Evolutionary conservation across 2,113 vertebrate genomes (phyloP).

Genomic region (Hystrix brachyura): DNA sequence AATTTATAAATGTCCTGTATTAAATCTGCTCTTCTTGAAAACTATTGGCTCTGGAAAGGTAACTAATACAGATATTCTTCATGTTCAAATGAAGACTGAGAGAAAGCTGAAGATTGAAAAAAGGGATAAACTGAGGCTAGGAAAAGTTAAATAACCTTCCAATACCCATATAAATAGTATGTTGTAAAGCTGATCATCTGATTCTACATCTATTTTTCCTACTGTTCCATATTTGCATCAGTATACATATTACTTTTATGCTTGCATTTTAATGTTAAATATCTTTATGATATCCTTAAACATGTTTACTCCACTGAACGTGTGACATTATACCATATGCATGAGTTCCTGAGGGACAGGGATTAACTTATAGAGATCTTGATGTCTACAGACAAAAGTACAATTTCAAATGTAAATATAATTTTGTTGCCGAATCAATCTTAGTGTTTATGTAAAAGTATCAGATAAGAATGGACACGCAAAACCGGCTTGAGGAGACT

Average conservation of each 20-base stretch:
- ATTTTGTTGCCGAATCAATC: neutral
- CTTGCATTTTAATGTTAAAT: constrained; percentile 18
- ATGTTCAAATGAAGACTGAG: neutral
- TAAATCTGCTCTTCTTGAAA: too few species aligned
- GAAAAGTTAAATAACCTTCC: neutral
- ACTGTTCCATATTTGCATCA: neutral
- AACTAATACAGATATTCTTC: neutral
- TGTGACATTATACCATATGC: neutral
- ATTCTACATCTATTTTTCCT: neutral
- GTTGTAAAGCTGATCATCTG: neutral
- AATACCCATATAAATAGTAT: neutral
- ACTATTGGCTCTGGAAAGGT: too few species aligned
- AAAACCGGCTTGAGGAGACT: neutral
- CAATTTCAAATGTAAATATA: neutral
- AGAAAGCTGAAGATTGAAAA: neutral
- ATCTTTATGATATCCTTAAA: neutral
- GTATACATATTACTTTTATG: neutral
- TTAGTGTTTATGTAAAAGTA: neutral
- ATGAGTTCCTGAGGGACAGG: neutral
- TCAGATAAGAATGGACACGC: neutral
- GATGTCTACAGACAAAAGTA: neutral
- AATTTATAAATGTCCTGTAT: too few species aligned
- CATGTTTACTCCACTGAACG: neutral
- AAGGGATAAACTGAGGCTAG: neutral
- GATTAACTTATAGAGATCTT: neutral